Conservation (phyloP, 2,888 invertebrate species). For the Hirtodrosophila histrioides region DNA sequence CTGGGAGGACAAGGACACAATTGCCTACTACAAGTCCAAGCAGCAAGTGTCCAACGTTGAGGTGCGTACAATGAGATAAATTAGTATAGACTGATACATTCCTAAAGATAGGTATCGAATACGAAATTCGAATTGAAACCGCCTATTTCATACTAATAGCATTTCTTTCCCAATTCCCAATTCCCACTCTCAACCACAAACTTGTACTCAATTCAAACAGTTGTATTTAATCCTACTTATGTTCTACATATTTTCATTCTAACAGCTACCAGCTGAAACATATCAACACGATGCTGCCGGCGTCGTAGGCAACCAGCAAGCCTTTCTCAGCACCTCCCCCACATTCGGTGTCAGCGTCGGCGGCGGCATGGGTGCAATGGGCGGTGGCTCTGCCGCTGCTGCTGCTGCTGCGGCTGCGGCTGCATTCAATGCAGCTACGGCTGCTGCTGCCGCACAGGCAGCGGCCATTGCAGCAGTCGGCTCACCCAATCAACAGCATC, state of each 20-base stretch:
- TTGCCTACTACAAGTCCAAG: slow-evolving; percentile 91
- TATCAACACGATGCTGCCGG: slow-evolving; percentile 68
- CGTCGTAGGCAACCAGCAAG: slow-evolving; percentile 62
- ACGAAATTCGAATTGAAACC: no score
- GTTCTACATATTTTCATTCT: neutral
- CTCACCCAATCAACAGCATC: slow-evolving; percentile 82
- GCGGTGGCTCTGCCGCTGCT: slow-evolving; percentile 21
- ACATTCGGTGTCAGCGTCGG: slow-evolving; percentile 81
- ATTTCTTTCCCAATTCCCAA: no score
- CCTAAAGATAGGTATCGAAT: no score
- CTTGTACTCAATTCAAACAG: no score
- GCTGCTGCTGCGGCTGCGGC: slow-evolving; percentile 62
- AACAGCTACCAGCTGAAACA: slow-evolving; percentile 69
- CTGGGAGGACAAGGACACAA: slow-evolving; percentile 95
- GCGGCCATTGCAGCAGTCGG: slow-evolving; percentile 82
- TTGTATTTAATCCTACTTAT: no score
- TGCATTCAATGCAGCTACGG: slow-evolving; percentile 66
- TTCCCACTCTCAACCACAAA: no score
- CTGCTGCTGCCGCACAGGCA: slow-evolving; percentile 73
- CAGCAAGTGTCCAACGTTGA: slow-evolving; percentile 86
- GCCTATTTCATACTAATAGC: no score
- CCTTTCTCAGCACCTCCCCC: slow-evolving; percentile 86
- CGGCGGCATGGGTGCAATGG: slow-evolving; percentile 51
- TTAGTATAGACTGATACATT: no score
- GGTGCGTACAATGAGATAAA: slow-evolving; percentile 62